Percentiles rank a stretch among this genome's conserved stretches.
These are phyloP conservation scores for Masticophis lateralis DNA, from an alignment of 2,797 vertebrate species.

Conservation along the genomic window DNA sequence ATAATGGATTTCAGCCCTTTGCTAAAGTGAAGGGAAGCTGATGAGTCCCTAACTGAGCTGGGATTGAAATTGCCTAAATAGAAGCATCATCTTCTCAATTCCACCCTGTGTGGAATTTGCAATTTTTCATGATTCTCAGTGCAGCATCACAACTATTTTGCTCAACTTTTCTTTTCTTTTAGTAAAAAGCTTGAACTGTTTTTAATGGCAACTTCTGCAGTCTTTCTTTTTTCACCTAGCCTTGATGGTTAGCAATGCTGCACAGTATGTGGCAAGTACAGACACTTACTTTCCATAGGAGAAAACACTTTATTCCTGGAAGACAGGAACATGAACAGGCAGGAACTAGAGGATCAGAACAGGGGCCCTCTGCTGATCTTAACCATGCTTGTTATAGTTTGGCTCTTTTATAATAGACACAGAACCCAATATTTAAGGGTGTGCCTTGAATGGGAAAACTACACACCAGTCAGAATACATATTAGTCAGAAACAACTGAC, in stretches of 20 bases:
- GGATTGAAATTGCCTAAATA: neutral
- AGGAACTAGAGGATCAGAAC: constrained; percentile 15
- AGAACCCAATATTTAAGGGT: neutral
- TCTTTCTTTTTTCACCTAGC: neutral
- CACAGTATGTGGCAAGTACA: neutral
- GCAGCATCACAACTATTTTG: neutral
- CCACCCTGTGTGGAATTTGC: neutral
- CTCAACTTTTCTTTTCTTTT: neutral
- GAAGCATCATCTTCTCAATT: neutral
- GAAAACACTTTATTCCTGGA: neutral
- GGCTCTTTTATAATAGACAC: constrained; percentile 20
- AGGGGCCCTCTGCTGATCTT: neutral
- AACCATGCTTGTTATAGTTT: neutral
- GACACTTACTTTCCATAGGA: constrained; percentile 14
- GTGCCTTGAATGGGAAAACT: constrained; percentile 1
- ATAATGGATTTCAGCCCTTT: neutral
- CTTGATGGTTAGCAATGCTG: neutral
- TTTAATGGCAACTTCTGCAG: neutral
- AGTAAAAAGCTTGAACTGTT: neutral
- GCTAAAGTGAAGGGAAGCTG: neutral
- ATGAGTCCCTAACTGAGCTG: neutral
- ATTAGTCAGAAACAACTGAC: neutral
- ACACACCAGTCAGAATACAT: no score
- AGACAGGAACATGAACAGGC: neutral
- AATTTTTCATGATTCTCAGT: neutral